A percentile compares a stretch with the other conserved stretches of the same genome.
These are phyloP conservation scores for Grantiella picta DNA, from an alignment of 2,113 vertebrate genomes.

Conservation along the genomic window DNA sequence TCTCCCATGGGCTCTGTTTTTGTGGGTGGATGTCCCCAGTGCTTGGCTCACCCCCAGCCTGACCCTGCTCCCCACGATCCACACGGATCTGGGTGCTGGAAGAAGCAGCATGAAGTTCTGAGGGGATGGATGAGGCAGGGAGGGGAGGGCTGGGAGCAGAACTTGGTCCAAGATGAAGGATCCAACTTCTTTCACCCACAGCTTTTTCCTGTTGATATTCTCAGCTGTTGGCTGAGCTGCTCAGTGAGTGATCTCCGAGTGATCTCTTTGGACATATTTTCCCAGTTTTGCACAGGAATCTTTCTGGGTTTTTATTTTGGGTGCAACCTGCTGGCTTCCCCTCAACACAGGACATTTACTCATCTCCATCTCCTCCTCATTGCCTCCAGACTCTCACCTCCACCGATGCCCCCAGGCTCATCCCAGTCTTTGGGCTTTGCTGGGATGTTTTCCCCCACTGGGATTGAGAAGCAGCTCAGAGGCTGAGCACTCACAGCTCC, in stretches of 20 bases:
- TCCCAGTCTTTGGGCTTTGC: not conserved
- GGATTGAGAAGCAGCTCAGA: accelerated
- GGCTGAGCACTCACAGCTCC: accelerated
- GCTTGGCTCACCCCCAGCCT: accelerated
- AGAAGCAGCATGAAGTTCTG: not conserved
- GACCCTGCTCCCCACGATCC: not conserved
- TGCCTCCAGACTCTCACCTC: not conserved
- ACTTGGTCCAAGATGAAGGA: not conserved
- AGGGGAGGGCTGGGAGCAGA: not conserved
- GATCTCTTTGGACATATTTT: not conserved
- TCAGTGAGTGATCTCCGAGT: accelerated
- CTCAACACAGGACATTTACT: not conserved
- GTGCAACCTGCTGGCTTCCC: not conserved
- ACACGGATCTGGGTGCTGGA: accelerated
- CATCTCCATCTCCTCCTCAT: accelerated
- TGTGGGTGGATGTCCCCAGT: not conserved
- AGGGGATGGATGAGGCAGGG: not conserved
- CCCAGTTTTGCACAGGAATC: not conserved
- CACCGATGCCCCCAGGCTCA: accelerated
- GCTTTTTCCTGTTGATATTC: not conserved
- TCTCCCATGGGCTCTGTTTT: accelerated
- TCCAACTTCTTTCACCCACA: not conserved
- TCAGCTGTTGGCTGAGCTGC: not conserved
- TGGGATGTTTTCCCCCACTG: accelerated
- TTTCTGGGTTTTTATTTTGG: not conserved